Conservation (phyloP, 2,113 vertebrate genomes). For the Bettongia penicillata region DNA sequence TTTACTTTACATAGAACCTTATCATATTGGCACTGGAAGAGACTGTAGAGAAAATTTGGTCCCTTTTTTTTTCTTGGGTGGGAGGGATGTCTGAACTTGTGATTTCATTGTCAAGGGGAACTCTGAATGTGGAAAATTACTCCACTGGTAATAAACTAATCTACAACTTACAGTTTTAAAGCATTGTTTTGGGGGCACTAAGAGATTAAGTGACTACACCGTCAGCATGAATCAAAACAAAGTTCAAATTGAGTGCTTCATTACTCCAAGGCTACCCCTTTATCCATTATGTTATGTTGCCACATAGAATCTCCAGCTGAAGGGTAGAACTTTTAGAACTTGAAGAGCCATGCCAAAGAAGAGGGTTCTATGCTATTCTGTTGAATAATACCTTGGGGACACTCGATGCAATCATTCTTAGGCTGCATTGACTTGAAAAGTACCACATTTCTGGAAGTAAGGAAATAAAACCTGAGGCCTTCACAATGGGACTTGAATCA, state of each 20-base stretch:
- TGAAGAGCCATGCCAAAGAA: background rate
- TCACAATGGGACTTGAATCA: background rate
- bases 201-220: background rate
- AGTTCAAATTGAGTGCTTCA: background rate
- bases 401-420: background rate
- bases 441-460: background rate
- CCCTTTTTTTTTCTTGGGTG: background rate
- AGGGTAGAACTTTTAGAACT: background rate
- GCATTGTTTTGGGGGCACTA: background rate
- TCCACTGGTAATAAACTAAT: background rate
- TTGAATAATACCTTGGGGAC: background rate
- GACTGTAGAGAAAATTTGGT: background rate
- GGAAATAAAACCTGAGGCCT: background rate
- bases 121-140: background rate
- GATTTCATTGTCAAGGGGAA: background rate
- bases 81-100: background rate
- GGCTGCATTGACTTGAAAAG: conserved; percentile 7
- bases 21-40: background rate
- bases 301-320: background rate
- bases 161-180: background rate
- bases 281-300: background rate
- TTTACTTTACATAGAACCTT: background rate
- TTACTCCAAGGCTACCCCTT: background rate
- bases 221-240: background rate
- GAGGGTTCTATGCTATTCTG: background rate